These are phyloP conservation scores for Martes flavigula DNA, from an alignment of 2,797 vertebrate genomes.

Conservation along the genomic window DNA sequence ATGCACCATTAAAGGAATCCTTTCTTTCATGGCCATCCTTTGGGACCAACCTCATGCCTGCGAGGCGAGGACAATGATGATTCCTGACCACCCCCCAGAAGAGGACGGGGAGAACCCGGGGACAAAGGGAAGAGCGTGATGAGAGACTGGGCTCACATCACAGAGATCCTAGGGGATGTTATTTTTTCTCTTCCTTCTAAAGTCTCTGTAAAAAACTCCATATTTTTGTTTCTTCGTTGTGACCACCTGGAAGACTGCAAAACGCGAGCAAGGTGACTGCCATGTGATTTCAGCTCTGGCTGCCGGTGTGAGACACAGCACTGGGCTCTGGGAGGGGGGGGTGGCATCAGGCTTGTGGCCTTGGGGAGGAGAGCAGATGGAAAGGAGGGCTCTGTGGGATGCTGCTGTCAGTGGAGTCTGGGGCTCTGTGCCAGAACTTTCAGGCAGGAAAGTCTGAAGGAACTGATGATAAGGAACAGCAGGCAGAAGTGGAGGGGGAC, in stretches of 20 bases:
- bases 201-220: not conserved
- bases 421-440: not conserved
- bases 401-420: not conserved
- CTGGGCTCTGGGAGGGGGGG: not conserved
- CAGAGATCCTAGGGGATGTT: not conserved
- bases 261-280: not conserved
- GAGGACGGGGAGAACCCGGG: not conserved
- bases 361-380: no score
- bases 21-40: not conserved
- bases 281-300: not conserved
- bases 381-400: not conserved
- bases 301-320: not conserved
- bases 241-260: not conserved
- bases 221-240: not conserved
- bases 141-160: not conserved
- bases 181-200: not conserved
- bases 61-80: no score
- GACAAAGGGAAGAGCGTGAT: not conserved
- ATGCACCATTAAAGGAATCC: not conserved
- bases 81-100: not conserved
- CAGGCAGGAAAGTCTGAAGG: not conserved
- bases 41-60: not conserved
- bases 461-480: not conserved
- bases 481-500: not conserved
- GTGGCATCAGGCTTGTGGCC: not conserved